phyloP scores from a whole-genome alignment of 1,140 invertebrate species.

The Pectinophora gossypiella region DNA sequence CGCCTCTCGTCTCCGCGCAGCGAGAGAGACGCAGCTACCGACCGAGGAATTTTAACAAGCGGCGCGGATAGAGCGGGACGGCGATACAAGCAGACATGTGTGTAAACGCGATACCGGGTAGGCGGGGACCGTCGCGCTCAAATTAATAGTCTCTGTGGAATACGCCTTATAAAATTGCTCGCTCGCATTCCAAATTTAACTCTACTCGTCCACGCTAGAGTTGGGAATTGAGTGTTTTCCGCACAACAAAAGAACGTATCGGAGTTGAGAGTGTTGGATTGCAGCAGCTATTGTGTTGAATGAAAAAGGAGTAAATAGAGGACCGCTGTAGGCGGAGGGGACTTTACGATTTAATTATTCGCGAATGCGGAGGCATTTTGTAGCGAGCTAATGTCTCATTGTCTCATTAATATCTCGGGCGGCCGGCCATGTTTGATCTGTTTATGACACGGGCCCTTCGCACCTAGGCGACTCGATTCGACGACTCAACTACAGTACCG shows the following conservation, averaged over 20 bases:
- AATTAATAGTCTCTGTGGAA: slow-evolving; percentile 62
- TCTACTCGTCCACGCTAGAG: slow-evolving; percentile 17
- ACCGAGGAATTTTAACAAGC: slow-evolving; percentile 72
- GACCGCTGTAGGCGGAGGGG: slow-evolving; percentile 65
- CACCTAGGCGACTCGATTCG: slow-evolving; percentile 56
- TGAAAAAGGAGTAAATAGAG: slow-evolving; percentile 75
- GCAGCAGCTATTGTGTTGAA: slow-evolving; percentile 72
- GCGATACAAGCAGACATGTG: slow-evolving; percentile 60
- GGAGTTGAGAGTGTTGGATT: slow-evolving; percentile 41
- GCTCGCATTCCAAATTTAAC: slow-evolving; percentile 12
- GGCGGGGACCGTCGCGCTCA: slow-evolving; percentile 69
- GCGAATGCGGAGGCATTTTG: slow-evolving; percentile 74
- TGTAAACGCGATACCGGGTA: slow-evolving; percentile 63
- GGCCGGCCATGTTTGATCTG: slow-evolving; percentile 71
- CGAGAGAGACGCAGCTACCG: slow-evolving; percentile 61
- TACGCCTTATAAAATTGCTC: slow-evolving; percentile 54
- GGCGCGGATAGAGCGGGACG: slow-evolving; percentile 62
- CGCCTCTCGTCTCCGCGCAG: slow-evolving; percentile 48
- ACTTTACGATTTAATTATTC: slow-evolving; percentile 76
- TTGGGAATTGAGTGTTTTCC: slow-evolving; percentile 11
- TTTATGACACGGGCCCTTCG: slow-evolving; percentile 64
- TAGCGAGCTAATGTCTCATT: slow-evolving; percentile 74
- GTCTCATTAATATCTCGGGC: slow-evolving; percentile 72
- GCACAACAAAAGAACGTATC: slow-evolving; percentile 37
- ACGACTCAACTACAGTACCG: slow-evolving; percentile 23